Base-by-base conservation (phyloP, 2,888 invertebrate genomes). In the Diabrotica balteata region DNA sequence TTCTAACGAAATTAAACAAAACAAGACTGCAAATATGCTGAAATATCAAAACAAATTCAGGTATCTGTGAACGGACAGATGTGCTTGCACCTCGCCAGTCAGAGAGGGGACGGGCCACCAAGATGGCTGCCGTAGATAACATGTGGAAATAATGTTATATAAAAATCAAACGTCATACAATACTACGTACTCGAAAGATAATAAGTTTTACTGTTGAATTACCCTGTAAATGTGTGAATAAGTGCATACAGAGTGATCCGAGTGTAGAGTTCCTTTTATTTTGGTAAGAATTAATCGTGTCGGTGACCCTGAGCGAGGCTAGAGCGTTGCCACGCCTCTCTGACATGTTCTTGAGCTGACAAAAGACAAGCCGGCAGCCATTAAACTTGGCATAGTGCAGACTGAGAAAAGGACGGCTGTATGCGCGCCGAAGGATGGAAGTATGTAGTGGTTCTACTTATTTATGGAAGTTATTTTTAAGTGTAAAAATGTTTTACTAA, bases 311-410 rank as follows among this genome's bases (percentile, higher is more conserved):
- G 69, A 51, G 61, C 63, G 73, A 74, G 74, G 74, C 73, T 72
- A 73, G 49, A 17, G 10, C 53, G 47, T 62, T 72, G 82, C 82
- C 82, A 80, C 83, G 83, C 83, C 82, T 78, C 76, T 74, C 71
- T 70, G 73, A 68, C 78, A 74, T 76, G 78, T 75, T 79, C 75
- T 78, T 75, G 73, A 77, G 74, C 78, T 80, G 79, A 80, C 80
- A 80, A 80, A 81, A 79, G 80, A 78, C 78, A 74, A 74, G 77
- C 78, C 78, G 78, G 80, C 80, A 77, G 80, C 80, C 80, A 80
- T 80, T 80, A 80, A 79, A 78, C 73, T 75, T 64, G 70, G 70
- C 72, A 70, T 76, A 71, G 67, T 76, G 77, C 77, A 78, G 77
- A 76, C 70, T 77, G 77, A 77, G 61, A 65, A 72, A 69, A 75